Percentiles rank a stretch among this genome's conserved stretches.
Conservation (phyloP, 2,113 vertebrate species). For the Chrysemys picta region DNA sequence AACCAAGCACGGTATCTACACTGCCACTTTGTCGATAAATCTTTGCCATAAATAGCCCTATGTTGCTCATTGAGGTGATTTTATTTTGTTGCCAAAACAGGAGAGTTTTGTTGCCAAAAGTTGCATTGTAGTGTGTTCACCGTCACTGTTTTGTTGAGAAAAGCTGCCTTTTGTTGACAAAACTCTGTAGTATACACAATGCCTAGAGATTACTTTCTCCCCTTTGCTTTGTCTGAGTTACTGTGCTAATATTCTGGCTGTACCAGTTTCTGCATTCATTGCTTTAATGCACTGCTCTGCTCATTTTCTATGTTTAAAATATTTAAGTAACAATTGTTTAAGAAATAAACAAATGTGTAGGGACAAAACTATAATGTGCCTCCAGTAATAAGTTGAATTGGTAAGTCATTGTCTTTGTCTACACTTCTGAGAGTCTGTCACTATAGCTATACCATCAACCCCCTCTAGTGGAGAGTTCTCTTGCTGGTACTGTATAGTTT, state of each 20-base stretch:
- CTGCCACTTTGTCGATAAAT: too few species aligned
- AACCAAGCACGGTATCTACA: too few species aligned
- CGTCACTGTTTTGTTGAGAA: too few species aligned
- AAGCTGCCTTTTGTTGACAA: too few species aligned
- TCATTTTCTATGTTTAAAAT: accelerated
- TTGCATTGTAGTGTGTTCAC: too few species aligned
- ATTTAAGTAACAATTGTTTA: not conserved
- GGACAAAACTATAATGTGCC: not conserved
- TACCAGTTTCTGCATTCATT: accelerated
- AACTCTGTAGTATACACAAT: too few species aligned
- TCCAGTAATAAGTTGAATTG: not conserved
- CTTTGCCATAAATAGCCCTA: too few species aligned
- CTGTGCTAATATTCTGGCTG: not conserved
- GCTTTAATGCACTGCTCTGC: accelerated
- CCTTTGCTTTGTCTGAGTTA: accelerated
- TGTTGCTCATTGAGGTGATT: too few species aligned
- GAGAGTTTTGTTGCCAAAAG: too few species aligned
- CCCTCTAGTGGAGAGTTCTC: not conserved
- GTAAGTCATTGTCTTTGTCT: not conserved
- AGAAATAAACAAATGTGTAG: not conserved
- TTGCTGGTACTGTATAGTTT: not conserved
- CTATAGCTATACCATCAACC: not conserved
- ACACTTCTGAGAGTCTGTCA: not conserved
- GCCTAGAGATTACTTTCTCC: accelerated
- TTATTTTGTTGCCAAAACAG: too few species aligned